phyloP scores from a whole-genome alignment of 2,113 vertebrate species.

The Oncorhynchus kisutch region DNA sequence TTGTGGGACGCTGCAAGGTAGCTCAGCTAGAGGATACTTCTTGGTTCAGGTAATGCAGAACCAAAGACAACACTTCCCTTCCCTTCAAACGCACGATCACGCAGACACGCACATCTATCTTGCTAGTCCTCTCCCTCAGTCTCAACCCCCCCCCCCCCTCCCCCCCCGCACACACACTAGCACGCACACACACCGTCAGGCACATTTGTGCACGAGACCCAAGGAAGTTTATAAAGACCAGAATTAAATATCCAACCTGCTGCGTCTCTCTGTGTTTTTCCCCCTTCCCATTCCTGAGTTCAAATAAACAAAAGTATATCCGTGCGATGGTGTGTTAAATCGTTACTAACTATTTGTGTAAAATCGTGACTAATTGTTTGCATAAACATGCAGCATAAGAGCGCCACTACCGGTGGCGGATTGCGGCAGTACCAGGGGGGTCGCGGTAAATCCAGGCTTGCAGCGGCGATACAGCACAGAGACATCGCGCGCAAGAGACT shows the following conservation, averaged over 20 bases:
- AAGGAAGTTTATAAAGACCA: constrained; percentile 54
- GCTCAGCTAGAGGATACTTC: constrained; percentile 24
- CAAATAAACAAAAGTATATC: constrained; percentile 28
- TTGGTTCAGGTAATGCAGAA: constrained; percentile 55
- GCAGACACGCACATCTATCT: constrained; percentile 46
- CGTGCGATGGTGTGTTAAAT: constrained; percentile 3
- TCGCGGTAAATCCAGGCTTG: constrained; percentile 43
- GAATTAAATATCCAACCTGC: constrained; percentile 59
- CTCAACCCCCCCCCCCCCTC: constrained; percentile 22
- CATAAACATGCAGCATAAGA: constrained; percentile 49
- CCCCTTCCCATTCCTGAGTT: constrained; percentile 44
- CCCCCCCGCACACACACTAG: constrained; percentile 27
- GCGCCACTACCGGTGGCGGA: constrained; percentile 35
- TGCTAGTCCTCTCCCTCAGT: constrained; percentile 12
- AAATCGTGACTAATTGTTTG: constrained; percentile 45
- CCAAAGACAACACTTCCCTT: constrained; percentile 33
- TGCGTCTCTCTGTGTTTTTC: constrained; percentile 29
- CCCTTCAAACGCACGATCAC: constrained; percentile 59
- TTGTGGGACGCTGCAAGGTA: too few species aligned
- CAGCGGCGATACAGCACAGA: constrained; percentile 31
- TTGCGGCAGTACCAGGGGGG: constrained; percentile 34
- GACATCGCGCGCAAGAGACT: constrained; percentile 29
- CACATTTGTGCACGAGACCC: constrained; percentile 13
- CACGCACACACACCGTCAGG: constrained; percentile 27
- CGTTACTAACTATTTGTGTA: constrained; percentile 40